These are phyloP conservation scores for Heliconius melpomene DNA, from an alignment of 1,140 invertebrate species.

Conservation along the genomic window DNA sequence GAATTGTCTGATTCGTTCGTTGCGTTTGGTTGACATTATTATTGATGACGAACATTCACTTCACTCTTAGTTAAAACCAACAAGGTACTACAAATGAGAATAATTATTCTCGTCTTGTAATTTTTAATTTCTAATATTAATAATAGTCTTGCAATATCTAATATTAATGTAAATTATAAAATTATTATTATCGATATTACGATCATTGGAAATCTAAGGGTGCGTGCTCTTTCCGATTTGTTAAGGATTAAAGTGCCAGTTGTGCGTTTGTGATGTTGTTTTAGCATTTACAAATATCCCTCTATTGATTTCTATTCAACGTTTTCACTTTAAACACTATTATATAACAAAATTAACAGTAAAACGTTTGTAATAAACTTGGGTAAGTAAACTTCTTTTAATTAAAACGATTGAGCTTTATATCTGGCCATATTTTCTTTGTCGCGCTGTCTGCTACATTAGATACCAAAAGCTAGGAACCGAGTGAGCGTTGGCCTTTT, in stretches of 20 bases:
- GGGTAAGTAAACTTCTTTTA: constrained; percentile 23
- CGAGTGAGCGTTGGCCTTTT: constrained; percentile 52
- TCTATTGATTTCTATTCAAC: constrained; percentile 53
- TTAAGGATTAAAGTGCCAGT: constrained; percentile 67
- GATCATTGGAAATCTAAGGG: constrained; percentile 49
- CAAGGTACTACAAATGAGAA: not conserved
- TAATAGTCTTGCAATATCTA: no score
- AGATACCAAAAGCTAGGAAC: constrained; percentile 45
- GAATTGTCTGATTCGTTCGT: constrained; percentile 64
- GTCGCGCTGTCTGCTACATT: constrained; percentile 46
- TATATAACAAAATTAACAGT: not conserved
- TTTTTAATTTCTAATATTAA: no score
- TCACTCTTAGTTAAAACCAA: not conserved
- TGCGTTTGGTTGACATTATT: constrained; percentile 60
- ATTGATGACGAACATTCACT: constrained; percentile 28
- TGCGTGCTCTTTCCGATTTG: constrained; percentile 62
- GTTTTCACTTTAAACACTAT: not conserved
- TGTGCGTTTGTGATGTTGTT: constrained; percentile 68
- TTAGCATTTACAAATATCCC: constrained; percentile 57
- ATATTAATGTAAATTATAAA: constrained; percentile 58
- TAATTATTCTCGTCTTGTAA: not conserved
- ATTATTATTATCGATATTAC: constrained; percentile 52
- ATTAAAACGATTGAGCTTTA: constrained; percentile 54
- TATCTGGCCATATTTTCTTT: constrained; percentile 46
- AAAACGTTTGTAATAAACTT: constrained; percentile 48